phyloP scores from a whole-genome alignment of 2,113 vertebrate species.

The Mesoclemmys tuberculata region DNA sequence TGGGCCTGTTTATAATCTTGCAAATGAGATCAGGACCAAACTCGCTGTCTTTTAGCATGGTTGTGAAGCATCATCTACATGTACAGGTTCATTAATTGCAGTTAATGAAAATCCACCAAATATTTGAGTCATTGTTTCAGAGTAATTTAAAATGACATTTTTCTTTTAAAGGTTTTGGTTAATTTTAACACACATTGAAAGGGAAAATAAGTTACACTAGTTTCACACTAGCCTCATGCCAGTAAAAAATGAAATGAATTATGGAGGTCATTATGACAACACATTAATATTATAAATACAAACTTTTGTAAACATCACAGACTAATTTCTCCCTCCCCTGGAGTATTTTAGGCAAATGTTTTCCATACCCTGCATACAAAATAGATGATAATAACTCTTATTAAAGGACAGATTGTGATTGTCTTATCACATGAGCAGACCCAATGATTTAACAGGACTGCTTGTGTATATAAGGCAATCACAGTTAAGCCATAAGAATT shows the following conservation, averaged over 20 bases:
- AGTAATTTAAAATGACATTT: neutral
- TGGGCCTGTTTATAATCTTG: neutral
- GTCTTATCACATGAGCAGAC: neutral
- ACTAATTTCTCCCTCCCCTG: neutral
- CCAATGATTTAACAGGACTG: neutral
- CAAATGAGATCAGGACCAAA: neutral
- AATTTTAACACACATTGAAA: neutral
- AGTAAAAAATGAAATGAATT: neutral
- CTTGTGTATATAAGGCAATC: fast-evolving
- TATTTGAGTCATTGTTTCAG: neutral
- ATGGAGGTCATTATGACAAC: neutral
- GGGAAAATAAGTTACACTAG: neutral
- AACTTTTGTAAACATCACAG: neutral
- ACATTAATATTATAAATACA: neutral
- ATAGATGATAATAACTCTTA: neutral
- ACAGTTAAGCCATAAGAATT: neutral
- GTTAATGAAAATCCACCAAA: neutral
- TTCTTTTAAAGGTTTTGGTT: neutral
- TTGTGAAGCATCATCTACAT: neutral
- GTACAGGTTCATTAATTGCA: neutral
- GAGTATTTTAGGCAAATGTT: neutral
- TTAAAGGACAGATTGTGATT: fast-evolving
- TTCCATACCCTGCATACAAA: fast-evolving
- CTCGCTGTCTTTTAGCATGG: neutral
- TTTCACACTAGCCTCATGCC: neutral